phyloP scores from a whole-genome alignment of 2,888 invertebrate species.

The Hyposoter didymator region DNA sequence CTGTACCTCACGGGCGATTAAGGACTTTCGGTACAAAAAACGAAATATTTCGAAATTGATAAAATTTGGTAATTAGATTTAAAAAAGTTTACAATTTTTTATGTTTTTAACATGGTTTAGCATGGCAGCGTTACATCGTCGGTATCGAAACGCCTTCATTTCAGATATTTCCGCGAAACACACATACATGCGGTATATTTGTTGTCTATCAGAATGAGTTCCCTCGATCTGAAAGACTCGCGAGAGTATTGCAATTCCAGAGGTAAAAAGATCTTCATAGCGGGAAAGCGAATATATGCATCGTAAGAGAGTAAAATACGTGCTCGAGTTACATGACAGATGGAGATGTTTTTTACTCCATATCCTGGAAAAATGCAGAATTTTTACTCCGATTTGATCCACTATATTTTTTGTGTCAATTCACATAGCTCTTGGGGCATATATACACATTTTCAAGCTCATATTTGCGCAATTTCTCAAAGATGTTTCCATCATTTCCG shows the following conservation, averaged over 20 bases:
- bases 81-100: no score
- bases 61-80: no score
- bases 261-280: background rate
- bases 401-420: slow-evolving; percentile 7
- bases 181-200: background rate
- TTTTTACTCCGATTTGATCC: slow-evolving; percentile 19
- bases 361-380: slow-evolving; percentile 25
- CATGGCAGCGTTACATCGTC: no score
- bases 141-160: no score
- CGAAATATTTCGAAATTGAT: no score
- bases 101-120: no score
- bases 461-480: slow-evolving; percentile 12
- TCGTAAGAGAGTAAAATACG: slow-evolving; percentile 33
- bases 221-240: background rate
- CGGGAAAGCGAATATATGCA: slow-evolving; percentile 35
- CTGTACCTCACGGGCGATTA: background rate
- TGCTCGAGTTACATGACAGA: slow-evolving; percentile 46
- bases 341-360: slow-evolving; percentile 7
- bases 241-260: slow-evolving; percentile 15
- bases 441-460: background rate
- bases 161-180: background rate
- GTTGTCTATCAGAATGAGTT: background rate
- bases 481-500: slow-evolving; percentile 16
- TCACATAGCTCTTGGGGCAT: background rate
- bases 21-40: background rate